Base-by-base conservation (phyloP, 2,888 invertebrate species). In the Noctua fimbriata region DNA sequence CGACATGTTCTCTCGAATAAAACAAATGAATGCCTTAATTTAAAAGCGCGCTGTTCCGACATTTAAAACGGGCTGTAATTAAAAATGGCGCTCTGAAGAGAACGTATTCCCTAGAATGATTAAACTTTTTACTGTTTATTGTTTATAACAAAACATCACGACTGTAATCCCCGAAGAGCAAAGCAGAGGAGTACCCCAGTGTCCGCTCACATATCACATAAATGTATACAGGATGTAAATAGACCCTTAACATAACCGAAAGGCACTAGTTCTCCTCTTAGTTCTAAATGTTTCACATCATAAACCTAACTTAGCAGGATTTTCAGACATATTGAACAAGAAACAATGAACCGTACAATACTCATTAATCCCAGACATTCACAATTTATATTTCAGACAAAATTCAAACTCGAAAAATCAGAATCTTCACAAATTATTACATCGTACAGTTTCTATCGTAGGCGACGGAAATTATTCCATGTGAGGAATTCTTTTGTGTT, bases 401-500 rank as follows among this genome's bases (percentile, higher is more conserved):
- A 67, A n/a, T 16, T 55, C 36, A 52, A 18, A 14, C 44, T 10
- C 18, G 21, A 41, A 60, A 70, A 82, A 49, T 60, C 44, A 18
- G 32, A 52, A 60, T 36, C n/a, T 52, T 36, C 0, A 72, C 21
- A 49, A 69, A 69, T 65, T 55, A 47, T 60, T 44, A 69, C n/a
- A 10, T 71, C 24, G 24, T 21, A 70, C 28, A 66, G 55, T 66
- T 70, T 58, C 32, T 47, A 32, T 49, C n/a, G n/a, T 24, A 21
- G 2, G 21, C 18, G 16, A 69, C 69, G 32, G 28, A 71, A 32
- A 73, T 78, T 66, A 70, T 84, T 79, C 47, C 67, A 58, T 44
- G 63, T 65, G 63, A 44, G 49, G 24, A 66, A 52, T 60, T 60
- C 69, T 73, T 73, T 83, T 84, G 66, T 79, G 66, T 21, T 67